phyloP scores from a whole-genome alignment of 2,888 invertebrate species.

The Dusona sp. region DNA sequence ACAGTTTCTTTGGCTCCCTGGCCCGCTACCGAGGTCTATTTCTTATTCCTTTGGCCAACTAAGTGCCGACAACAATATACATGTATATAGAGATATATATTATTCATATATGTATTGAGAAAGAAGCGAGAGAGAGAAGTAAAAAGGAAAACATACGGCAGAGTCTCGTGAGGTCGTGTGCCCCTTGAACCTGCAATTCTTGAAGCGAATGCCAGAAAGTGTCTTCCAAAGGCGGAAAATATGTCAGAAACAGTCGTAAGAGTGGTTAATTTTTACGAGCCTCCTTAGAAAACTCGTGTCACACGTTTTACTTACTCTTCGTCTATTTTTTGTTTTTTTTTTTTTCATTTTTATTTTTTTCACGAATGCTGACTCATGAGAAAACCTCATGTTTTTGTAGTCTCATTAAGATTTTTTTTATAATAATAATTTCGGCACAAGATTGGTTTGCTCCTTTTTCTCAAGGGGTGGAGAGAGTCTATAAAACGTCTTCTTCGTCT shows the following conservation, averaged over 20 bases:
- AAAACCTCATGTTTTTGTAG: not conserved
- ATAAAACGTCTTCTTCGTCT: constrained; percentile 19
- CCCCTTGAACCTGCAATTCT: constrained; percentile 50
- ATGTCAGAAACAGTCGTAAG: constrained; percentile 47
- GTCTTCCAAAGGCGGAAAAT: constrained; percentile 36
- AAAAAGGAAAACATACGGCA: constrained; percentile 15
- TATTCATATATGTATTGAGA: not conserved
- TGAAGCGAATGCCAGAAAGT: constrained; percentile 38
- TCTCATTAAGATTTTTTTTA: not conserved
- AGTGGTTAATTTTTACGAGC: constrained; percentile 30
- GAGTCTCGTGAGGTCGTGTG: constrained; percentile 43
- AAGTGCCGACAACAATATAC: constrained; percentile 23
- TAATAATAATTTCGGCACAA: not conserved
- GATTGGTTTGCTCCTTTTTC: not conserved
- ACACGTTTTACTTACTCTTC: constrained; percentile 6
- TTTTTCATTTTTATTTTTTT: not conserved
- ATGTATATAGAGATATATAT: not conserved
- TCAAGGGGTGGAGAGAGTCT: not conserved
- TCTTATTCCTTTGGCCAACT: constrained; percentile 30
- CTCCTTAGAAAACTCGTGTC: constrained; percentile 33
- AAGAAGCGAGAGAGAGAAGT: constrained; percentile 12
- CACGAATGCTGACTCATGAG: not conserved
- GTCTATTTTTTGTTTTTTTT: constrained; percentile 1
- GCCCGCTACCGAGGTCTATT: constrained; percentile 17
- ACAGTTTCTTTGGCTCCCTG: constrained; percentile 54